Percentiles rank a stretch among this genome's conserved stretches.
Conservation (phyloP, 2,797 vertebrate genomes). For the Leontopithecus rosalia region DNA sequence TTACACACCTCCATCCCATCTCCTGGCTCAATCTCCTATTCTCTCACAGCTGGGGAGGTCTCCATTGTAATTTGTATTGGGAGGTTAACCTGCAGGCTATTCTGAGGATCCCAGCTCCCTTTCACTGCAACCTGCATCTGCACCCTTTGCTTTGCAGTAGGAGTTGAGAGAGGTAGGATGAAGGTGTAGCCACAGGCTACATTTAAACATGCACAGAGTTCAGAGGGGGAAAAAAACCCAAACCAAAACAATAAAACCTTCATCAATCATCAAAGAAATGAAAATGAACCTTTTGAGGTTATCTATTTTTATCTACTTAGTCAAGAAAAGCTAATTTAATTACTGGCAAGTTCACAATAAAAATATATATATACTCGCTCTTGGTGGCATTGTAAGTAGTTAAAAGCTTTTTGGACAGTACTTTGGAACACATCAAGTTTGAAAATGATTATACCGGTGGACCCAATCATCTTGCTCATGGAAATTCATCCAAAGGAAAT, state of each 20-base stretch:
- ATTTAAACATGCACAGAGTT: constrained; percentile 13
- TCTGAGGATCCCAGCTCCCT: not conserved
- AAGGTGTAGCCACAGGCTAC: not conserved
- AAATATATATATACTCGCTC: not conserved
- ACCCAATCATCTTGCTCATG: not conserved
- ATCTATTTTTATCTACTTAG: not conserved
- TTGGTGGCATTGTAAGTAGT: not conserved
- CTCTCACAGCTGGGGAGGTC: not conserved
- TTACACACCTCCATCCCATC: rapidly evolving
- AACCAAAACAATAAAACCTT: not conserved
- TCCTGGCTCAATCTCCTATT: not conserved
- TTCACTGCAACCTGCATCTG: not conserved
- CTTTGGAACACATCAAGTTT: not conserved
- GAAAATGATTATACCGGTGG: not conserved
- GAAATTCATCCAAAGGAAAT: not conserved
- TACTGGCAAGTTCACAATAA: not conserved
- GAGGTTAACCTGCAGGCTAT: not conserved
- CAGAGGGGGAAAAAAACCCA: not conserved
- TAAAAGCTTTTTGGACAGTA: constrained; percentile 1
- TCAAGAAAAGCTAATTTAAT: constrained; percentile 31
- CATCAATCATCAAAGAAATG: constrained; percentile 1
- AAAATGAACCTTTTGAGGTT: constrained; percentile 27
- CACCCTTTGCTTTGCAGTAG: constrained; percentile 46
- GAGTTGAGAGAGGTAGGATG: not conserved
- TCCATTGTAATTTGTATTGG: not conserved